A percentile compares a stretch with the other conserved stretches of the same genome.
phyloP scores from a whole-genome alignment of 2,797 vertebrate genomes.

The Sylvilagus floridanus region DNA sequence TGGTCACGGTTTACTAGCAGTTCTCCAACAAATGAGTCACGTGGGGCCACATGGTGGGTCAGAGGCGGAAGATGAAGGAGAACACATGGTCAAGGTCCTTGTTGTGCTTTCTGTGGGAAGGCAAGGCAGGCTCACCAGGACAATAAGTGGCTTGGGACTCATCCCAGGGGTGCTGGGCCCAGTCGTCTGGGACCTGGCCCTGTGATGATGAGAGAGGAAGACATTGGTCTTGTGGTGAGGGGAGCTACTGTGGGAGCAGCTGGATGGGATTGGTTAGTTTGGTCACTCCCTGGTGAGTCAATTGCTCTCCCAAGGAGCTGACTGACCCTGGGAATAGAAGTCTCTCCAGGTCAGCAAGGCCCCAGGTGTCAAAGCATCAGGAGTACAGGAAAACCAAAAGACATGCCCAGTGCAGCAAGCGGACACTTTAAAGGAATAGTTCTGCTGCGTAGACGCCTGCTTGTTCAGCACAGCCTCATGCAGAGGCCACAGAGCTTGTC shows the following conservation, averaged over 20 bases:
- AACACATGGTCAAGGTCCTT: neutral
- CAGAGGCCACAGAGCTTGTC: neutral
- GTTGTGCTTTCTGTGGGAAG: neutral
- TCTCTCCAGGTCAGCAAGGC: neutral
- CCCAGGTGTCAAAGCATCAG: neutral
- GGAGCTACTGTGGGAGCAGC: neutral
- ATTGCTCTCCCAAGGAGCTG: neutral
- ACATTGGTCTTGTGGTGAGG: neutral
- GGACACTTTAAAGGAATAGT: neutral
- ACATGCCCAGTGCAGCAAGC: neutral
- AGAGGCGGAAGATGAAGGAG: neutral
- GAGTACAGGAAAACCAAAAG: constrained; percentile 10
- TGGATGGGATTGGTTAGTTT: neutral
- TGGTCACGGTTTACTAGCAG: neutral
- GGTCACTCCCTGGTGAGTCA: neutral
- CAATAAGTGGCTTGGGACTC: neutral
- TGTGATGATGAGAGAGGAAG: neutral
- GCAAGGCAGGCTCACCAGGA: neutral
- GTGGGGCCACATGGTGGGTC: neutral
- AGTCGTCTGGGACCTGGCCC: neutral
- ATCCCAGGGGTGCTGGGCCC: neutral
- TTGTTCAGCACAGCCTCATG: neutral
- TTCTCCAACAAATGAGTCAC: neutral
- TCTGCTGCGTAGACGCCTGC: neutral
- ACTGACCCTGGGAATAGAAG: neutral